Evolutionary conservation across 2,797 vertebrate genomes (phyloP).

Genomic region (Chelon labrosus): DNA sequence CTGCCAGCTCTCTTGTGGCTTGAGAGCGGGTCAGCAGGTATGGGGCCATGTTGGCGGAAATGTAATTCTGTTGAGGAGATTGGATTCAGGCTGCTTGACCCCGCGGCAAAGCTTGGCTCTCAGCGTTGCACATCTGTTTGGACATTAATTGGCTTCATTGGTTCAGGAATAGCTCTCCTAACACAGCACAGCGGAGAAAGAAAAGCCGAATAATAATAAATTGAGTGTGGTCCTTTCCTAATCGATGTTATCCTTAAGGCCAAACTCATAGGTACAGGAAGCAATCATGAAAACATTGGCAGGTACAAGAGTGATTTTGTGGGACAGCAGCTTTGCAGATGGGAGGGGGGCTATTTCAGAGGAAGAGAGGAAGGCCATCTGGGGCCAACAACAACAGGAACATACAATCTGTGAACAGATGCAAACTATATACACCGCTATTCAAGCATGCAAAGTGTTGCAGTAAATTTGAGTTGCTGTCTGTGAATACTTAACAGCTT

Average conservation of each 20-base stretch:
- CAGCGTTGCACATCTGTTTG: constrained; percentile 76
- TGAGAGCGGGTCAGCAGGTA: constrained; percentile 64
- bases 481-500: background rate
- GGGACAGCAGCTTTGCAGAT: constrained; percentile 43
- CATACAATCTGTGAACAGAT: constrained; percentile 30
- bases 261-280: constrained; percentile 75
- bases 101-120: constrained; percentile 71
- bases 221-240: constrained; percentile 69
- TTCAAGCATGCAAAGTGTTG: constrained; percentile 1
- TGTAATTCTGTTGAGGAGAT: constrained; percentile 81
- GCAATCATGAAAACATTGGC: constrained; percentile 73
- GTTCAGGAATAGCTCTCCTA: constrained; percentile 68
- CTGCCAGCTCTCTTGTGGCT: constrained; percentile 38
- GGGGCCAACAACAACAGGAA: constrained; percentile 10
- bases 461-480: background rate
- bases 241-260: constrained; percentile 80
- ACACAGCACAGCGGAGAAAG: background rate
- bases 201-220: constrained; percentile 65
- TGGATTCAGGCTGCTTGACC: constrained; percentile 78
- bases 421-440: background rate
- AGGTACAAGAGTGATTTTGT: constrained; percentile 63
- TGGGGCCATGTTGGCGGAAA: constrained; percentile 70
- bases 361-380: constrained; percentile 26
- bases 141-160: constrained; percentile 83
- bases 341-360: constrained; percentile 20